Evolutionary conservation across 2,113 vertebrate genomes (phyloP), one percentile per base, ranked within the genome.

Genomic region (Scomber colias): DNA sequence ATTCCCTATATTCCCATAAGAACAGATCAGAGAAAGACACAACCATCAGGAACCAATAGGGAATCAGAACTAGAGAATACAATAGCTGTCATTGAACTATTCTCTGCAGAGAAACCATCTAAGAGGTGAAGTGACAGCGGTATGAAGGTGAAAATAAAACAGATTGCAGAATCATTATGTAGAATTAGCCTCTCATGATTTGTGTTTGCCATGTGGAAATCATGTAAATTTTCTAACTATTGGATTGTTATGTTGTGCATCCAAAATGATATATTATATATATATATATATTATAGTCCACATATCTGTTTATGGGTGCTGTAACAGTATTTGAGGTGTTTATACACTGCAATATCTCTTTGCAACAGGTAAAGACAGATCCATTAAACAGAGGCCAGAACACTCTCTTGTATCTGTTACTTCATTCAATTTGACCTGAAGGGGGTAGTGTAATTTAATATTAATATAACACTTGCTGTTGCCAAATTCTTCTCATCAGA

Each of bases 1-100:
- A 19, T 62, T 44, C 35, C 11, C 44, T 75, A 55, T 54, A 67
- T 77, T 77, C 46, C 35, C 24, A 57, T 57, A 6, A 30, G 1
- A 17, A 49, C 0, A 30, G 45, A 48, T 35, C 31, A 59, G 15
- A 74, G 67, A 72, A 31, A 67, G 14, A 55, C 16, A 21, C 15
- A 49, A 46, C 16, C 77, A 62, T 70, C 59, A 40, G 68, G 70
- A 77, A 63, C 48, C n/a, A 68, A 77, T 71, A 78, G 31, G 11
- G n/a, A 68, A 72, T 27, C 5, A n/a, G 21, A 70, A 51, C 55
- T 56, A 56, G 2, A 35, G 30, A 16, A 51, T 19, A 16, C 31
- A 54, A 55, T 69, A 24, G 31, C 31, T 9, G 9, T 56, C 49
- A 49, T 65, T 54, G 57, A 49, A 70, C 53, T 40, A 9, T 54